phyloP scores from a whole-genome alignment of 2,797 vertebrate species.

The Leucoraja ocellata region DNA sequence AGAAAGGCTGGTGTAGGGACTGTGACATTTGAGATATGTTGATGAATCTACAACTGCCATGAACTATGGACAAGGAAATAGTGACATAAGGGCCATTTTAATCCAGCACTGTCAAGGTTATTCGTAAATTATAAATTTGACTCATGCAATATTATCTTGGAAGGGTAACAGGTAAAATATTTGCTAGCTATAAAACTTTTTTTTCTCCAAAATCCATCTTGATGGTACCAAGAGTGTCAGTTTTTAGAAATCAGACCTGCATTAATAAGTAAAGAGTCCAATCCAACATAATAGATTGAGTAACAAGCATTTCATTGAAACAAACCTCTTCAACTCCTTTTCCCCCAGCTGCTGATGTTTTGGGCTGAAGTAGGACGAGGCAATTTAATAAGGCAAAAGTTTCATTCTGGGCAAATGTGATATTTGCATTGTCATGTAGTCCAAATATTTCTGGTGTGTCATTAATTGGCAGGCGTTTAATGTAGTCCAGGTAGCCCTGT shows the following conservation, averaged over 20 bases:
- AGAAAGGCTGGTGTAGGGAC: too few relatives aligned
- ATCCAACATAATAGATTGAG: too few relatives aligned
- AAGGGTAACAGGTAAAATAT: too few relatives aligned
- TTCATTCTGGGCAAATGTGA: slow-evolving; percentile 85
- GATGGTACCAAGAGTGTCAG: neutral
- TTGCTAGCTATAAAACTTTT: too few relatives aligned
- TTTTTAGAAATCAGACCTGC: neutral
- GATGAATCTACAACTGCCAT: too few relatives aligned
- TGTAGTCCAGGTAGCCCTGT: slow-evolving; percentile 78
- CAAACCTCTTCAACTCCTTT: slow-evolving; percentile 70
- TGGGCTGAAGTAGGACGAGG: slow-evolving; percentile 71
- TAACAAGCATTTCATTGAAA: slow-evolving; percentile 22
- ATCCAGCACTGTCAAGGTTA: too few relatives aligned
- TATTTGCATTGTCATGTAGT: slow-evolving; percentile 84
- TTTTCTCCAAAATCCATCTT: too few relatives aligned
- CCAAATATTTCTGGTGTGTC: slow-evolving; percentile 85
- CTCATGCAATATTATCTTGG: too few relatives aligned
- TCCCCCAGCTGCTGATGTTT: slow-evolving; percentile 59
- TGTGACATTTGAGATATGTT: too few relatives aligned
- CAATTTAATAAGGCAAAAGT: slow-evolving; percentile 70
- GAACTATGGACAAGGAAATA: too few relatives aligned
- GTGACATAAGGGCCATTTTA: too few relatives aligned
- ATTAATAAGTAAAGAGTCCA: neutral
- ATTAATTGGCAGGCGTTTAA: slow-evolving; percentile 75
- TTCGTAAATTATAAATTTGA: too few relatives aligned